Conservation (phyloP, 1,140 invertebrate genomes). For the Prorops nasuta region DNA sequence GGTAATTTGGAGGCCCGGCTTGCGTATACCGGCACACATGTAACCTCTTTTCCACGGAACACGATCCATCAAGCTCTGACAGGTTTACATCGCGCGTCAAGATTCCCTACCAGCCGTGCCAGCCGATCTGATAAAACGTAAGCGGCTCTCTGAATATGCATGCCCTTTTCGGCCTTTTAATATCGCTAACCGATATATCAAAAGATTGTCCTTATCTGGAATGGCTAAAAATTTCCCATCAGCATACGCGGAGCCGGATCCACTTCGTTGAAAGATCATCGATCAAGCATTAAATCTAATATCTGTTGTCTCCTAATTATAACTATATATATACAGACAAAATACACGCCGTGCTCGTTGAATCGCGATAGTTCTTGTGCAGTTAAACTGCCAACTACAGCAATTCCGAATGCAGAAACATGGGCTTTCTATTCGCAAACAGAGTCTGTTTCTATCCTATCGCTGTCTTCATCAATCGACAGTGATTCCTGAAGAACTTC, state of each 20-base stretch:
- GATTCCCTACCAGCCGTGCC: slow-evolving; percentile 36
- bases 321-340: no score
- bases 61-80: slow-evolving; percentile 50
- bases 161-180: slow-evolving; percentile 45
- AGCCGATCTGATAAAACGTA: slow-evolving; percentile 48
- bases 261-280: slow-evolving; percentile 39
- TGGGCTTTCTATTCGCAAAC: no score
- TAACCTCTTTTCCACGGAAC: slow-evolving; percentile 31
- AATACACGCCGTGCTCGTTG: no score
- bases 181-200: slow-evolving; percentile 46
- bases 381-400: no score
- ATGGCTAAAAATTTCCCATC: slow-evolving; percentile 36
- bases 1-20: neutral
- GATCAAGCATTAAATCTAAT: slow-evolving; percentile 27
- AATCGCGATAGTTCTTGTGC: no score
- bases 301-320: no score
- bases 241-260: slow-evolving; percentile 13
- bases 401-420: no score
- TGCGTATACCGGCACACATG: slow-evolving; percentile 15
- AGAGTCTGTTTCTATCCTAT: no score
- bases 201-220: slow-evolving; percentile 36
- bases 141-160: slow-evolving; percentile 49
- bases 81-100: slow-evolving; percentile 48
- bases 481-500: no score
- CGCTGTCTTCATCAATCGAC: no score